These are phyloP conservation scores for Merops nubicus DNA, from an alignment of 2,113 vertebrate genomes.

Conservation along the genomic window DNA sequence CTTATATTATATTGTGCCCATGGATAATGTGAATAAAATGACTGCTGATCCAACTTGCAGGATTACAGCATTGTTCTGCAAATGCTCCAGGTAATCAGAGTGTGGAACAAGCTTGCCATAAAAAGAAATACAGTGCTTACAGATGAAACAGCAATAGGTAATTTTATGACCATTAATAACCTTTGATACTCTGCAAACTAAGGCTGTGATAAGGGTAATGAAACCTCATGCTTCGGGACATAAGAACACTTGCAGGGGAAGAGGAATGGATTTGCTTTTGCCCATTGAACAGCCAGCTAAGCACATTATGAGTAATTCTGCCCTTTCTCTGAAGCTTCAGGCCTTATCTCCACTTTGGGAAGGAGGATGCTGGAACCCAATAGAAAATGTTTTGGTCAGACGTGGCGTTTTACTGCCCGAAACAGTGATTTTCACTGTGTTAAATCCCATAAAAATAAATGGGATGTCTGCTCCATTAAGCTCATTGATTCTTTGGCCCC, in stretches of 20 bases:
- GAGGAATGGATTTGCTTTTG: background rate
- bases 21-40: constrained; percentile 10
- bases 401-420: background rate
- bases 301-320: background rate
- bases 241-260: background rate
- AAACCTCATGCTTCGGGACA: constrained; percentile 31
- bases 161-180: constrained; percentile 47
- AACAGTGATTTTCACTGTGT: background rate
- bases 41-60: background rate
- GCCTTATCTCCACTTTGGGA: background rate
- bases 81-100: background rate
- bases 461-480: background rate
- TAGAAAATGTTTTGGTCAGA: background rate
- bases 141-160: background rate
- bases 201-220: constrained; percentile 20
- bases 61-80: background rate
- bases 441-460: constrained; percentile 33
- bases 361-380: background rate
- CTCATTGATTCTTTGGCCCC: background rate
- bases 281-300: background rate
- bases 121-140: background rate
- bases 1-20: background rate
- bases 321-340: background rate
- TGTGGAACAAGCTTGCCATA: background rate
- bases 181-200: constrained; percentile 17